Percentiles rank a stretch among this genome's conserved stretches.
These are phyloP conservation scores for Mustela nigripes DNA, from an alignment of 2,113 vertebrate genomes.

Conservation along the genomic window DNA sequence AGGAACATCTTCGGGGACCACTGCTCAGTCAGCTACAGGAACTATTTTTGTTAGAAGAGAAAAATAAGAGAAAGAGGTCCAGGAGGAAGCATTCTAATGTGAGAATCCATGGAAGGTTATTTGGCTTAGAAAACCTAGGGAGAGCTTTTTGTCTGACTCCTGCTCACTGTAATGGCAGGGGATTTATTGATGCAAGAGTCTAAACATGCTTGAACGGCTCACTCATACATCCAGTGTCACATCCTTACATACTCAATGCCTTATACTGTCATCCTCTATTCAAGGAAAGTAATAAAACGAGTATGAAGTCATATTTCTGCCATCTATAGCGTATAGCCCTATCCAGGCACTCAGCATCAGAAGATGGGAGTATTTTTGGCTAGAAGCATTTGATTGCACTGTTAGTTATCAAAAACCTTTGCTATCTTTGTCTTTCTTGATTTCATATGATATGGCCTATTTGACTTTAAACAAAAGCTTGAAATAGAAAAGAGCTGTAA, in stretches of 20 bases:
- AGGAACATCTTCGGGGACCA: background rate
- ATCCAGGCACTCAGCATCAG: background rate
- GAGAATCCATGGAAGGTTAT: background rate
- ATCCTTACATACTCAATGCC: background rate
- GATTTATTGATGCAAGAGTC: background rate
- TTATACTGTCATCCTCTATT: background rate
- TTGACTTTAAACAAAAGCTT: conserved; percentile 8
- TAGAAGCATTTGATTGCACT: background rate
- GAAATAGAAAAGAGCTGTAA: background rate
- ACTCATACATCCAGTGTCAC: background rate
- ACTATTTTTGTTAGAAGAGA: background rate
- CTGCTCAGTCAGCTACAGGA: background rate
- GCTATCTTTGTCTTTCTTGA: background rate
- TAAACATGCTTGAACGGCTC: background rate
- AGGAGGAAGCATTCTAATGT: background rate
- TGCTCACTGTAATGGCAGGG: background rate
- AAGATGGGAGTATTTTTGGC: background rate
- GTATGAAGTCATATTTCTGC: background rate
- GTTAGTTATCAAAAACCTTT: background rate
- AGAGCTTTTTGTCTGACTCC: background rate
- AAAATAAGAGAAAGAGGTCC: background rate
- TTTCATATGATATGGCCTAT: background rate
- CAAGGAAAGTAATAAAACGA: background rate
- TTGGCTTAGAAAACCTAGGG: background rate
- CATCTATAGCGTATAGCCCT: background rate